phyloP scores from a whole-genome alignment of 2,113 vertebrate species.

The Osmerus eperlanus region DNA sequence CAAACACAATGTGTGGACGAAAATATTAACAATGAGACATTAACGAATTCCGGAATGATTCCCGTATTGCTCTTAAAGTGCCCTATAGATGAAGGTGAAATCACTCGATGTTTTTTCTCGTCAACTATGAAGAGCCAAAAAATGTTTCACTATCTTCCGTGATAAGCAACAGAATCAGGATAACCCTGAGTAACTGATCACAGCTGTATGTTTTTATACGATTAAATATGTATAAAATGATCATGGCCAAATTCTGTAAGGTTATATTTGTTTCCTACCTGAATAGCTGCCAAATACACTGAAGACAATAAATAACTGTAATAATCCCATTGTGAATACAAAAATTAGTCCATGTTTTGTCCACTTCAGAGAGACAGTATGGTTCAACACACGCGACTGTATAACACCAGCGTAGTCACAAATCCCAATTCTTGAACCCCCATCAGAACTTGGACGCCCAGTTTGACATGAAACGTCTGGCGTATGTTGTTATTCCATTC shows the following conservation, averaged over 20 bases:
- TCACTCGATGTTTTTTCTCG: too few species aligned
- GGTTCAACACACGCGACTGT: conserved; percentile 54
- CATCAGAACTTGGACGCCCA: conserved; percentile 63
- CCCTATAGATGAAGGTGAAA: too few species aligned
- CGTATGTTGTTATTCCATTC: conserved; percentile 52
- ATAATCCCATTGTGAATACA: conserved; percentile 69
- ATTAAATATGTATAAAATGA: too few species aligned
- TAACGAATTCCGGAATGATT: not conserved
- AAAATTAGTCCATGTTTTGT: conserved; percentile 76
- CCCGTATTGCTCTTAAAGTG: too few species aligned
- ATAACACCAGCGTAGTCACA: conserved; percentile 49
- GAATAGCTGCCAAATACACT: conserved; percentile 63
- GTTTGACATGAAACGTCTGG: conserved; percentile 30
- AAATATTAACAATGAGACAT: not conserved
- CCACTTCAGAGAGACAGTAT: conserved; percentile 53
- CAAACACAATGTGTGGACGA: conserved; percentile 13
- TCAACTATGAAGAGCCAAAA: too few species aligned
- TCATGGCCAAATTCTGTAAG: too few species aligned
- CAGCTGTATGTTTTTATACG: too few species aligned
- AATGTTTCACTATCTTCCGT: too few species aligned
- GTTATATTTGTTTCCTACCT: conserved; percentile 63
- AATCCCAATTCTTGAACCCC: conserved; percentile 57
- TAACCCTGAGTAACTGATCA: too few species aligned
- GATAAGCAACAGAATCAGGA: too few species aligned
- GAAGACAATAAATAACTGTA: conserved; percentile 66